A percentile compares a stretch with the other conserved stretches of the same genome.
These are phyloP conservation scores for Cladorhizidae sp. DNA, from an alignment of 37 sponge, comb jelly and placozoan genomes.

Conservation along the genomic window DNA sequence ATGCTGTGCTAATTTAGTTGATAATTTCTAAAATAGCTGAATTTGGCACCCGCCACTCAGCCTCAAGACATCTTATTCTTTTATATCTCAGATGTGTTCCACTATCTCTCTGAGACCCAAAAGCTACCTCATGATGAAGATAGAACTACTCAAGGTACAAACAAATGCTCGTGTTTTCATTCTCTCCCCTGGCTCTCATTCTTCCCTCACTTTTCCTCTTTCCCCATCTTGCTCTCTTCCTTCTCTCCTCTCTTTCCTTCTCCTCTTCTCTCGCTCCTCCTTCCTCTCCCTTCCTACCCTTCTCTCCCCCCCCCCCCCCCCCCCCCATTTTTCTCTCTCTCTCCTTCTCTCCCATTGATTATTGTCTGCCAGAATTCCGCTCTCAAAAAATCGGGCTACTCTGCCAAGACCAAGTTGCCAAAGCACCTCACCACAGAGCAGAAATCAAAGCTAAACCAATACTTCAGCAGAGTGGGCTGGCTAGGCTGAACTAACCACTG, in stretches of 20 bases:
- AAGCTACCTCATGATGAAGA: constrained; percentile 48
- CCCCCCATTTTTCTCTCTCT: not conserved
- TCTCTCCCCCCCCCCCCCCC: not conserved
- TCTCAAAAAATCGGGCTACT: constrained; percentile 42
- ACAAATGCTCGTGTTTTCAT: too few relatives aligned
- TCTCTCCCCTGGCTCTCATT: not conserved
- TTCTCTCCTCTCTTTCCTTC: too few relatives aligned
- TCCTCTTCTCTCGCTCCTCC: not conserved
- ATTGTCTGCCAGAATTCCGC: constrained; percentile 27
- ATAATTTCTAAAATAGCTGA: too few relatives aligned
- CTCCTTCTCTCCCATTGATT: not conserved
- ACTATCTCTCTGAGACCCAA: constrained; percentile 24
- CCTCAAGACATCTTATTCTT: too few relatives aligned
- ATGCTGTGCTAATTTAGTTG: too few relatives aligned
- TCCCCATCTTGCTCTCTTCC: not conserved
- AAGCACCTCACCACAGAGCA: constrained; percentile 48
- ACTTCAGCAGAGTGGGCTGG: constrained; percentile 55
- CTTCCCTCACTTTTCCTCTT: not conserved
- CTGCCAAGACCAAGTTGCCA: constrained; percentile 45
- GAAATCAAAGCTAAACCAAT: constrained; percentile 26
- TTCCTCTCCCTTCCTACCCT: not conserved
- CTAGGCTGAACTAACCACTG: constrained; percentile 24
- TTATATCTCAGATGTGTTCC: constrained; percentile 9
- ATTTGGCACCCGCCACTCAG: too few relatives aligned
- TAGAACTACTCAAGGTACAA: constrained; percentile 60